Evolutionary conservation across 2,888 invertebrate species (phyloP), one percentile per base, ranked within the genome.

Genomic region (Cosmorhoe ocellata): DNA sequence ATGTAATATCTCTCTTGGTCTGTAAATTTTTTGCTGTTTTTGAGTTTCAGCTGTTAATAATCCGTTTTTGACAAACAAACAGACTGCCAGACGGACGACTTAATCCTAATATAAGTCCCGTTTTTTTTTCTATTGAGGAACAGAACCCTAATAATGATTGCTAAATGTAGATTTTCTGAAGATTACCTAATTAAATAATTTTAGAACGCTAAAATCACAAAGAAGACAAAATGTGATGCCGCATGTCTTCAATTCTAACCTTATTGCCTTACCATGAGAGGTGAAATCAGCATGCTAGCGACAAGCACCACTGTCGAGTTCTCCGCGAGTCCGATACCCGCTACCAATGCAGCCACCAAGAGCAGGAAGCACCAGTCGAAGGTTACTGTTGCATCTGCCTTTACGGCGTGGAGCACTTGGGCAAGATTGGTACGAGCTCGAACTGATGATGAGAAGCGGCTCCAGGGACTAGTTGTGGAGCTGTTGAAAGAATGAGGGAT

Each of bases 201-300:
- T n/a, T n/a, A n/a, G n/a, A n/a, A n/a, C n/a, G n/a, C n/a, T n/a
- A n/a, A n/a, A n/a, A n/a, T n/a, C n/a, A n/a, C n/a, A n/a, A n/a
- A n/a, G n/a, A n/a, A n/a, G n/a, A 28, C 34, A 13, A 24, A 41
- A 22, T 14, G n/a, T 10, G 11, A 12, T n/a, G n/a, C n/a, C n/a
- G n/a, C n/a, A n/a, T n/a, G n/a, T n/a, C n/a, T n/a, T n/a, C n/a
- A n/a, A n/a, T n/a, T n/a, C n/a, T n/a, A n/a, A n/a, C n/a, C 5
- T 14, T 24, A 14, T 13, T 1, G 12, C 44, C 69, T 76, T 77
- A 94, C 94, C 95, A 95, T 95, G 32, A 96, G 85, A 0, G 95
- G 95, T 0, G 95, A 95, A 48, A 96, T 94, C 11, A 96, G 90
- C 95, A 96, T 95, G 70, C 95, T 95, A 41, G 95, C 95, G 4